Evolutionary conservation across 2,113 vertebrate genomes (phyloP).

Genomic region (Diadophis punctatus): DNA sequence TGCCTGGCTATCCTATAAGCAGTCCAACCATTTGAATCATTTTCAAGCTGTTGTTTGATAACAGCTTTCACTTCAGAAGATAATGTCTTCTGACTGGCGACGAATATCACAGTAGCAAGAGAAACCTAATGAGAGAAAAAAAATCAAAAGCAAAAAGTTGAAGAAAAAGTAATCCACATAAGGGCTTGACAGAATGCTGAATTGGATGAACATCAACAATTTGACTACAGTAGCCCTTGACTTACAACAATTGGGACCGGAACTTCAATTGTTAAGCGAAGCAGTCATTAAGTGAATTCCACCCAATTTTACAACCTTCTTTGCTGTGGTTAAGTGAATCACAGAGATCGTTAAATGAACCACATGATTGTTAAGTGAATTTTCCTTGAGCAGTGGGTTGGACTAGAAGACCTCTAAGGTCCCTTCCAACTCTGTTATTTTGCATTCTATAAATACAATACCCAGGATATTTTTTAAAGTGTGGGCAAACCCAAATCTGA

Average conservation of each 20-base stretch:
- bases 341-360: not conserved
- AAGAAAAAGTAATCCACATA: not conserved
- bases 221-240: not conserved
- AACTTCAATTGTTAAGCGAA: not conserved
- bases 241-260: not conserved
- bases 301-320: not conserved
- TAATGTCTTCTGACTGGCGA: slow-evolving; percentile 91
- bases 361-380: not conserved
- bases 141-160: not conserved
- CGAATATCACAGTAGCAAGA: slow-evolving; percentile 95
- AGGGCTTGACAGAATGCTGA: not conserved
- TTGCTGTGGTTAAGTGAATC: not conserved
- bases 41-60: slow-evolving; percentile 93
- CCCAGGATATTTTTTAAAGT: not conserved
- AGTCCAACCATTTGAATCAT: slow-evolving; percentile 93
- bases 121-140: slow-evolving; percentile 75
- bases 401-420: too few species aligned
- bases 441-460: not conserved
- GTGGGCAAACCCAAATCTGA: not conserved
- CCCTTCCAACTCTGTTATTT: too few species aligned
- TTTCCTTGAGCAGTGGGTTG: too few species aligned
- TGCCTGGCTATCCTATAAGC: slow-evolving; percentile 95
- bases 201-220: not conserved
- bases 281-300: not conserved
- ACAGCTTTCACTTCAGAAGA: slow-evolving; percentile 87